Evolutionary conservation across 1,140 invertebrate genomes (phyloP), one percentile per base, ranked within the genome.

Genomic region (Oryctes rhinoceros): DNA sequence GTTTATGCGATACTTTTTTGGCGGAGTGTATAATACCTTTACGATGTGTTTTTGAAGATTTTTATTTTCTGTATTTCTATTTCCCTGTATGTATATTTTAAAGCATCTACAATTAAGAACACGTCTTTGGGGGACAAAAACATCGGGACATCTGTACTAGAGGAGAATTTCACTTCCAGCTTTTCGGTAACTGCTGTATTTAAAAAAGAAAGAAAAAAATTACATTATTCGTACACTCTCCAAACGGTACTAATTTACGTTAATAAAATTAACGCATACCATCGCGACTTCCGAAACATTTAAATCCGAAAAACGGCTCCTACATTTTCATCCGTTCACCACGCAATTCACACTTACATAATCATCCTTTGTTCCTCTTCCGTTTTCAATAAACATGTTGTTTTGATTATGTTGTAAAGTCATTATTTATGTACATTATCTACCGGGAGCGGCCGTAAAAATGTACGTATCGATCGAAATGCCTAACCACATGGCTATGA

Each of bases 341-440:
- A 2, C 15, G 53, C 53, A 62, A 5, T 62, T 62, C 53, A 62
- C 53, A 62, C 53, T 62, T 62, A 62, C 53, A 62, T 7, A 62
- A 11, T 62, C 53, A 18, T 20, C 20, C 53, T 62, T 62, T 62
- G 53, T 62, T 62, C 53, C 53, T 20, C 9, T 62, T 62, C 53
- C 53, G 53, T 62, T 62, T 62, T 62, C 53, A 62, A 62, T 62
- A 62, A 62, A 62, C 53, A 62, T 62, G 53, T 62, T 62, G 9
- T 20, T 62, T 62, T 18, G 53, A 62, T 18, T n/a, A 62, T 7
- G 53, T 62, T 15, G 53, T 62, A 62, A 62, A 62, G 53, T 5
- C 53, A 62, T 62, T 20, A 18, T 20, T 62, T 62, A 62, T 62
- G 53, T 20, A 62, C 13, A 62, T 62, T 62, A 62, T 20, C 20